Base-by-base conservation (phyloP, 2,888 invertebrate species). In the Drosophila quinaria region DNA sequence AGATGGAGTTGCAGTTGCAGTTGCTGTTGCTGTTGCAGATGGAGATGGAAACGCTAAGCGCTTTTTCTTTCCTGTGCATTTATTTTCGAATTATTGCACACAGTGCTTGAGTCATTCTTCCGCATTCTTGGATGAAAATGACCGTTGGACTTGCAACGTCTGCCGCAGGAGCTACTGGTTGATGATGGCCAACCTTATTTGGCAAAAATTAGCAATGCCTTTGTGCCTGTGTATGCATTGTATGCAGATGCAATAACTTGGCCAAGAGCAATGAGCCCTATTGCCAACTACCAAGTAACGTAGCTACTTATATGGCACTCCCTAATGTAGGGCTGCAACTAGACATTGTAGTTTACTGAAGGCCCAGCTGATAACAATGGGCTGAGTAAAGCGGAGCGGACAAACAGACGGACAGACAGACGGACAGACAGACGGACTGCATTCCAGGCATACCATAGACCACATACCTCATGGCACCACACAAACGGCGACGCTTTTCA, bases 111-210 rank as follows among this genome's bases (percentile, higher is more conserved):
- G 87, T 87, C 88, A 91, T 90, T 87, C 84, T 84, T 90, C 90
- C 90, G 90, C 90, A 91, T 90, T 90, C 91, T 83, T 89, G 75
- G 75, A 73, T 77, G 87, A 87, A 88, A 88, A 82, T 90, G 91
- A 87, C 84, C 87, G 79, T 81, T 86, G 87, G 79, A 88, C 80
- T 86, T 73, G 69, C 41, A 50, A 22, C 31, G 51, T 44, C 54
- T 39, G 62, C 37, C 4, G 11, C 58, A 49, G 56, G 17, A 39
- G 29, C 5, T 50, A 56, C 60, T 63, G 55, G 33, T 55, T 47
- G 46, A 54, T 46, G 79, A 49, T 58, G 74, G 74, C 31, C 60
- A 31, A 64, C 87, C 87, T 80, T 88, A 84, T 88, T 84, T 78
- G 83, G 80, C 70, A 80, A 71, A 74, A 84, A 84, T 82, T 85